phyloP scores from a whole-genome alignment of 1,140 invertebrate genomes.

The Steinernema khuongi region DNA sequence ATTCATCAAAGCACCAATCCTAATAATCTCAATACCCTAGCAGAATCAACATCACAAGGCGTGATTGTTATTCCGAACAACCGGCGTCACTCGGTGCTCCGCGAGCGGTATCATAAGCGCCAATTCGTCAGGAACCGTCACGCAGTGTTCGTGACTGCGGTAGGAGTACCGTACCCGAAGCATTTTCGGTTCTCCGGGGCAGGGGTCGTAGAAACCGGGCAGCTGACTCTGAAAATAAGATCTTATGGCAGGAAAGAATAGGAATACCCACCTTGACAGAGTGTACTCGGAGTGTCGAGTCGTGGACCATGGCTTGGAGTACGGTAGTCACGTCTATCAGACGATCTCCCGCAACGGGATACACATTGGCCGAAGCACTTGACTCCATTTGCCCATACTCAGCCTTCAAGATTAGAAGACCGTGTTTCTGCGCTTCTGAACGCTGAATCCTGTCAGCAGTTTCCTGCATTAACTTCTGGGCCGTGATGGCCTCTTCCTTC shows the following conservation, averaged over 20 bases:
- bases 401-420: slow-evolving; percentile 77
- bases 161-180: slow-evolving; percentile 80
- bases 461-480: slow-evolving; percentile 72
- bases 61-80: too few species aligned
- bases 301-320: slow-evolving; percentile 83
- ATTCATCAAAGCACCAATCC: too few species aligned
- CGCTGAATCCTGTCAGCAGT: slow-evolving; percentile 63
- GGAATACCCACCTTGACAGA: slow-evolving; percentile 71
- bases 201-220: slow-evolving; percentile 92
- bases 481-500: slow-evolving; percentile 44
- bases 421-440: slow-evolving; percentile 72
- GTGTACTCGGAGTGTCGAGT: slow-evolving; percentile 77
- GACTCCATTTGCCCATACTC: slow-evolving; percentile 65
- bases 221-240: slow-evolving; percentile 74
- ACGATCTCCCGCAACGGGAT: slow-evolving; percentile 61
- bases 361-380: slow-evolving; percentile 9
- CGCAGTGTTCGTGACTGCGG: slow-evolving; percentile 71
- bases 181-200: slow-evolving; percentile 83
- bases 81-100: not conserved
- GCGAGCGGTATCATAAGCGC: slow-evolving; percentile 69
- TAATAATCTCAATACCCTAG: too few species aligned
- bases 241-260: not conserved
- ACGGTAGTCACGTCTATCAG: slow-evolving; percentile 86
- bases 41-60: too few species aligned
- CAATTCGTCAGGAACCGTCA: slow-evolving; percentile 74